These are phyloP conservation scores for Drosophila melanica DNA, from an alignment of 1,140 invertebrate species.

Conservation along the genomic window DNA sequence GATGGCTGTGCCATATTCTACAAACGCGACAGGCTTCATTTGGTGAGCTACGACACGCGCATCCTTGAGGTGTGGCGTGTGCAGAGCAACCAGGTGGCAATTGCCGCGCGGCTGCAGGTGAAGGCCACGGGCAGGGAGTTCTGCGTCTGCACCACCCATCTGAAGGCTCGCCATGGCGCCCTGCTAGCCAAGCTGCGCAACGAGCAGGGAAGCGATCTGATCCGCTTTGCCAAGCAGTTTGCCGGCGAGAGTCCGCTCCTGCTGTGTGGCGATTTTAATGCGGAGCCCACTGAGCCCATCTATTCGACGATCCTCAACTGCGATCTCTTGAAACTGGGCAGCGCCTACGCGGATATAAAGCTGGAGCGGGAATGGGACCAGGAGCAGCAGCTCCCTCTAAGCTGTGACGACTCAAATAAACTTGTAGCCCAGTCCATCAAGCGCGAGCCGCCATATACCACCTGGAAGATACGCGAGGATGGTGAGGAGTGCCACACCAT, in stretches of 20 bases:
- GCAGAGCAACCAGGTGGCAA: conserved; percentile 90
- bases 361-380: conserved; percentile 46
- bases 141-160: conserved; percentile 90
- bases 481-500: conserved; percentile 90
- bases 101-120: conserved; percentile 86
- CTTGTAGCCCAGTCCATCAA: conserved; percentile 71
- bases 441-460: conserved; percentile 90
- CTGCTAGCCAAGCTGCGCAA: conserved; percentile 89
- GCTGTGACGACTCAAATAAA: conserved; percentile 46
- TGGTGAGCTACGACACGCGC: conserved; percentile 86
- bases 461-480: conserved; percentile 91
- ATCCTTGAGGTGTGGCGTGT: conserved; percentile 89
- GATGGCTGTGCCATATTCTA: conserved; percentile 93
- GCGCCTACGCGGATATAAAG: conserved; percentile 85
- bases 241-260: conserved; percentile 86
- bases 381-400: conserved; percentile 13
- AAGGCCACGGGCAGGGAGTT: conserved; percentile 86
- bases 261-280: conserved; percentile 92
- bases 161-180: conserved; percentile 89
- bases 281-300: conserved; percentile 89
- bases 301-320: conserved; percentile 86
- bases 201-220: conserved; percentile 90
- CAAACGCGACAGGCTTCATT: conserved; percentile 87
- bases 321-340: conserved; percentile 84
- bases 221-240: conserved; percentile 86